Evolutionary conservation across 2,113 vertebrate species (phyloP).

Genomic region (Pterophyllum scalare): DNA sequence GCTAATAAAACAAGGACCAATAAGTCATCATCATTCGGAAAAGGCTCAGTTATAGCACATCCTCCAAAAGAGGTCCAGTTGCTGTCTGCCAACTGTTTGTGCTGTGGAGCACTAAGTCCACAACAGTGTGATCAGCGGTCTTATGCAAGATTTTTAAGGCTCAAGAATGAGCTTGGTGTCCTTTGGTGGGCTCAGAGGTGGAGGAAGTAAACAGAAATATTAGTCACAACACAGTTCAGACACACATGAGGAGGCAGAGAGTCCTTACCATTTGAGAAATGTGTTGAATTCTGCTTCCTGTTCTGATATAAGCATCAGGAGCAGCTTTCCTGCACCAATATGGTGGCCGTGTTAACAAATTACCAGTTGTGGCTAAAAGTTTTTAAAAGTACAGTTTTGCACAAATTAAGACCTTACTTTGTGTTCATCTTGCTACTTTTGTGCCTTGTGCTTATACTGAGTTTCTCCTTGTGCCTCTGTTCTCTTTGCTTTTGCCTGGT

Average conservation of each 20-base stretch:
- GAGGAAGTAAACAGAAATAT: conserved; percentile 19
- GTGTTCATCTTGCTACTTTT: not conserved
- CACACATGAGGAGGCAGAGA: not conserved
- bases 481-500: conserved; percentile 23
- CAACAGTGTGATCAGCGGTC: conserved; percentile 9
- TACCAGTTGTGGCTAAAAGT: not conserved
- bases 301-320: not conserved
- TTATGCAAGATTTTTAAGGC: conserved; percentile 35
- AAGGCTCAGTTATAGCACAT: conserved; percentile 14
- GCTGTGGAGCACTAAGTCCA: conserved; percentile 9
- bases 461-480: not conserved
- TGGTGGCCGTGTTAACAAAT: not conserved
- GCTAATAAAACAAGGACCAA: conserved; percentile 33
- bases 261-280: not conserved
- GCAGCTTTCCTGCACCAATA: not conserved
- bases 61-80: not conserved
- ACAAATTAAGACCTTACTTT: not conserved
- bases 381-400: not conserved
- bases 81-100: conserved; percentile 11
- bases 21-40: conserved; percentile 39
- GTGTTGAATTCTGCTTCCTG: not conserved
- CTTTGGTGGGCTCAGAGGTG: conserved; percentile 15
- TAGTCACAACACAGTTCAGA: not conserved
- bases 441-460: not conserved
- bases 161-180: conserved; percentile 18